Evolutionary conservation across 2,888 invertebrate genomes (phyloP), one percentile per base, ranked within the genome.

Genomic region (Ferdinandea cuprea): DNA sequence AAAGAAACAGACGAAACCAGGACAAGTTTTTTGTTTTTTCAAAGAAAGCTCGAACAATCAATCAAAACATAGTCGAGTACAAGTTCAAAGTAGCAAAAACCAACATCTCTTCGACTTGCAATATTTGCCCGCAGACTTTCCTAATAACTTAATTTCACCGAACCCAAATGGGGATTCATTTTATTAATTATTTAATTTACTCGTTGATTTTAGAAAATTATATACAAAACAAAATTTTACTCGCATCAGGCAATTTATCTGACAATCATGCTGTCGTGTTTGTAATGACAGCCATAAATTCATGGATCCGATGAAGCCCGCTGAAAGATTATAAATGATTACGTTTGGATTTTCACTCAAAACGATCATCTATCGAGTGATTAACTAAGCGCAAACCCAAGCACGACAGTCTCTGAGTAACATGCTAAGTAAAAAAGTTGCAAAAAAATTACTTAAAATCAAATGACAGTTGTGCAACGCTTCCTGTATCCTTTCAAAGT

Each of bases 241-340:
- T 52, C 30, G 32, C 35, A 30, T 30, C 13, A 11, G 35, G 30
- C 56, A 65, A n/a, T 30, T 56, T 56, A 56, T 56, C 54, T 30
- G 56, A 46, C 54, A 46, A 69, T 56, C 56, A 42, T 50, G 54
- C 35, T 32, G 54, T 30, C 44, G n/a, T 25, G 52, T 59, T 52
- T 42, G 1, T 32, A 68, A 68, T 52, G 17, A 37, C 30, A n/a
- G 42, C n/a, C 42, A 61, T 63, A 54, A 44, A 65, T 50, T 58
- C 11, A 35, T 40, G 35, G 15, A 37, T 4, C 48, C 9, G 11
- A 35, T 46, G 32, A 35, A 48, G 58, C 15, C 0, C n/a, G 37
- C 37, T 15, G 37, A 42, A 11, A 25, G 58, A 42, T 52, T 52
- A 52, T 25, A 42, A 59, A 30, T 13, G 30, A 37, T 56, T 46